Evolutionary conservation across 1,140 invertebrate genomes (phyloP), one percentile per base, ranked within the genome.

Genomic region (Drosophila funebris): DNA sequence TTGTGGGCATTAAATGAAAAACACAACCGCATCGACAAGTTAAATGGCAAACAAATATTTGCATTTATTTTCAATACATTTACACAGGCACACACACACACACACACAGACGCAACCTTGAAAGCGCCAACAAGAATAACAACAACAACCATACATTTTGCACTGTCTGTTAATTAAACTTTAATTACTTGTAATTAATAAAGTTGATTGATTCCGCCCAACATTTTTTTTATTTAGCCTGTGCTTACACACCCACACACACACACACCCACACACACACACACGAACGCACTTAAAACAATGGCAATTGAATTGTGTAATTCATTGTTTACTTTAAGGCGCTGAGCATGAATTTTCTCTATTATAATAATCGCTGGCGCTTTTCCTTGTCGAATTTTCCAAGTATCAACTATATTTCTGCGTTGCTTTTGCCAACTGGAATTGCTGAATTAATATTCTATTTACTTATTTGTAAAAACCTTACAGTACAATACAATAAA

Each of bases 181-280:
- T 87, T 85, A 85, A 85, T 87, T 85, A 87, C 82, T 75, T 85
- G 77, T 87, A 78, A 81, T 87, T 87, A 87, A 87, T 81, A 77
- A 85, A 71, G 66, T 77, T 81, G 82, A 75, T 81, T 84, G 82
- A 85, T 81, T 70, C 68, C 57, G 58, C 54, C 48, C 54, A 82
- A 73, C 48, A 56, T 58, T 48, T 43, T 61, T 39, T 16, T 9
- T 46, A 8, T 13, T 16, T 11, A 24, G 13, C 20, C 13, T 58
- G 7, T 2, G 6, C 2, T 22, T 11, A 54, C 52, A 53, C 18
- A 53, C 36, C 27, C 22, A 18, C 22, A 44, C 54, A 58, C 22
- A 29, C 18, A 18, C 53, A 7, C 37, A 29, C 37, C 31, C 16
- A 14, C 56, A 60, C 27, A 20, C 24, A 22, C 11, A 29, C 37